A percentile compares a stretch with the other conserved stretches of the same genome.
Conservation (phyloP, 2,113 vertebrate genomes). For the Bungarus multicinctus region DNA sequence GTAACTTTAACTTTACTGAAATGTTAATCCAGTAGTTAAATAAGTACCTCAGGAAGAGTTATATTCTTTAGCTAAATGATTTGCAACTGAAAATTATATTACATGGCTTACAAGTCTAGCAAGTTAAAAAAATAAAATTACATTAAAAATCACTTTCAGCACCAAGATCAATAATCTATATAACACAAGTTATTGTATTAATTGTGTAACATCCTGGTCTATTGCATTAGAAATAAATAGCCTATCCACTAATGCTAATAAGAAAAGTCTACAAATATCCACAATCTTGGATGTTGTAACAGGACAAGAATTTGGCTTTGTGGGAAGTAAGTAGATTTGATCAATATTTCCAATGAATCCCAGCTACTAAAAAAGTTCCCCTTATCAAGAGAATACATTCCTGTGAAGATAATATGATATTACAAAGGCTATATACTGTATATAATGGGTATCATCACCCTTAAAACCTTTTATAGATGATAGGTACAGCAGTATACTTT, state of each 20-base stretch:
- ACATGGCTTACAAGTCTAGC: background rate
- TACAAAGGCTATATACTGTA: background rate
- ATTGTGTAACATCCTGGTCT: background rate
- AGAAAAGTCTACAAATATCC: background rate
- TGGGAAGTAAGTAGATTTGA: background rate
- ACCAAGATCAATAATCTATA: background rate
- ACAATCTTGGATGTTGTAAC: background rate
- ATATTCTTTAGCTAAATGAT: background rate
- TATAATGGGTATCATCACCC: background rate
- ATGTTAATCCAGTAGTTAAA: background rate
- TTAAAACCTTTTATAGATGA: background rate
- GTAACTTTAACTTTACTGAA: background rate
- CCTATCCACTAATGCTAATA: background rate
- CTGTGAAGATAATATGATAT: background rate
- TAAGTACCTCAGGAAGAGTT: background rate
- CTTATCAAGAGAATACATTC: background rate
- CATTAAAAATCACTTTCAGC: background rate
- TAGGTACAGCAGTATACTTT: background rate
- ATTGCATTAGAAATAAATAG: background rate
- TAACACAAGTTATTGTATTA: background rate
- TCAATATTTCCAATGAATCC: background rate
- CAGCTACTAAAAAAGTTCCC: background rate
- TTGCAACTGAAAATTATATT: background rate
- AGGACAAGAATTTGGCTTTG: constrained; percentile 1
- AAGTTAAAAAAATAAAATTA: background rate